These are phyloP conservation scores for Cerceris rybyensis DNA, from an alignment of 2,888 invertebrate genomes.

Conservation along the genomic window DNA sequence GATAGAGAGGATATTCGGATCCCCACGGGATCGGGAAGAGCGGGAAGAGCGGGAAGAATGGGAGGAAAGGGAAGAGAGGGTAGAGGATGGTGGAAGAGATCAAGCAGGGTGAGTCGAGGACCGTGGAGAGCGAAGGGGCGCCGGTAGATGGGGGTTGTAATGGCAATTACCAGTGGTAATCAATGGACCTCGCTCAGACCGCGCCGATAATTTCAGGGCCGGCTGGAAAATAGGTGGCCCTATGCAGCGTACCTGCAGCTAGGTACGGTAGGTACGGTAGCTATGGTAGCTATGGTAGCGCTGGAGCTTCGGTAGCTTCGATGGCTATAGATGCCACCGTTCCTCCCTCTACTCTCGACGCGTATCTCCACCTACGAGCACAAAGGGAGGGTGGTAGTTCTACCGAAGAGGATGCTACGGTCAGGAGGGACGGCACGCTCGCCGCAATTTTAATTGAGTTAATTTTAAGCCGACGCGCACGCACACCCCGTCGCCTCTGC, in stretches of 20 bases:
- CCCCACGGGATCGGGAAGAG: constrained; percentile 18
- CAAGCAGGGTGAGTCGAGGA: constrained; percentile 18
- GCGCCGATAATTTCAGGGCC: constrained; percentile 76
- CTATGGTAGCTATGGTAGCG: neutral
- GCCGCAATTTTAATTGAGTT: constrained; percentile 70
- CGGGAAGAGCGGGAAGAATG: constrained; percentile 19
- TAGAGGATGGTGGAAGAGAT: constrained; percentile 20
- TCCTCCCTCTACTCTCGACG: neutral
- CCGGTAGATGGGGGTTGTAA: constrained; percentile 60
- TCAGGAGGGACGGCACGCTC: constrained; percentile 7
- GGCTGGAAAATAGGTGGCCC: constrained; percentile 62
- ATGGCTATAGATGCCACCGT: neutral
- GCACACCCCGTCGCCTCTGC: neutral
- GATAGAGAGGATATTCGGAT: constrained; percentile 25
- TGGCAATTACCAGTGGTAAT: constrained; percentile 76
- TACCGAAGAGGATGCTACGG: neutral
- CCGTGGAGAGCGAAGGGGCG: constrained; percentile 29
- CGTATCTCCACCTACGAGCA: neutral
- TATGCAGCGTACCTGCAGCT: constrained; percentile 18
- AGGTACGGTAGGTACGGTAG: constrained; percentile 7
- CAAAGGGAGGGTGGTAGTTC: neutral
- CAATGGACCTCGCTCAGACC: constrained; percentile 73
- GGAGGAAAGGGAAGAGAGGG: constrained; percentile 12
- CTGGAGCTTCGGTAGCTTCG: neutral
- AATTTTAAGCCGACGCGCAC: constrained; percentile 57